Evolutionary conservation across 2,888 invertebrate genomes (phyloP).

Genomic region (Pyrochroa serraticornis): DNA sequence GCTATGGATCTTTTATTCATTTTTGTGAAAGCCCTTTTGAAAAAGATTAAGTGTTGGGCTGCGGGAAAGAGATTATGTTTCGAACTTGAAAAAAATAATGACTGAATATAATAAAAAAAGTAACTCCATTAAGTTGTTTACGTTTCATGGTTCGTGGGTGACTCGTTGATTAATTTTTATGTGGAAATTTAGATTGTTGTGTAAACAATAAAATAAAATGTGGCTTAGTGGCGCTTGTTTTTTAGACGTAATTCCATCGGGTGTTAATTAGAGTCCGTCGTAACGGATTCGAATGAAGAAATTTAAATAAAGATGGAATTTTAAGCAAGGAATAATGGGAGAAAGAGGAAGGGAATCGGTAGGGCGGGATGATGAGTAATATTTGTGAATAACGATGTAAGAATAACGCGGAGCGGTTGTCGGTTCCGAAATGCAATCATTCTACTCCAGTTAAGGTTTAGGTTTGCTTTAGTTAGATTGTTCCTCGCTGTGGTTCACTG

Average conservation of each 20-base stretch:
- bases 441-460: constrained; percentile 61
- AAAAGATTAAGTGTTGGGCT: constrained; percentile 38
- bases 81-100: constrained; percentile 14
- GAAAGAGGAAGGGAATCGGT: constrained; percentile 34
- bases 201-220: no score
- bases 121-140: constrained; percentile 16
- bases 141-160: background rate
- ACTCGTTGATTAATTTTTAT: background rate
- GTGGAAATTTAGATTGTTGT: no score
- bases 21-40: constrained; percentile 39
- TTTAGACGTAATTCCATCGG: background rate
- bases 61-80: constrained; percentile 22
- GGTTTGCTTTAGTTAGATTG: constrained; percentile 60
- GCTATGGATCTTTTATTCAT: constrained; percentile 39
- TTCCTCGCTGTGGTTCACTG: constrained; percentile 59
- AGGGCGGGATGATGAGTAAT: constrained; percentile 47
- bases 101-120: constrained; percentile 25
- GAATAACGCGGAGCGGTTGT: constrained; percentile 41
- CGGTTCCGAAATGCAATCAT: constrained; percentile 58
- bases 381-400: constrained; percentile 50
- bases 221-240: no score
- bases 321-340: constrained; percentile 42
- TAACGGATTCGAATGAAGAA: constrained; percentile 22
- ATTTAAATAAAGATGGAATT: constrained; percentile 49
- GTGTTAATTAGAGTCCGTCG: constrained; percentile 3